Base-by-base conservation (phyloP, 1,140 invertebrate genomes). In the Zaprionus vittiger region DNA sequence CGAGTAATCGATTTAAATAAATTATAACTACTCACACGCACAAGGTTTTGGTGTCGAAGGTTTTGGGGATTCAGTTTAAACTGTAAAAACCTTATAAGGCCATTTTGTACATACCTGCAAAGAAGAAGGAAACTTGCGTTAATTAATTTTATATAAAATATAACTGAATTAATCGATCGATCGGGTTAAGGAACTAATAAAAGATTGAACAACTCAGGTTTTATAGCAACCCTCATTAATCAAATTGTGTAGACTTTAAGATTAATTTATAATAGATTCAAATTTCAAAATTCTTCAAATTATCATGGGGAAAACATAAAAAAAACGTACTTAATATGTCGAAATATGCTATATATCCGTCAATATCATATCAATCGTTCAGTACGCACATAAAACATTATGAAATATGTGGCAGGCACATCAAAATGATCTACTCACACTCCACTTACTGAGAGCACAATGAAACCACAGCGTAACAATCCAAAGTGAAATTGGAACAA, bases 401-500 rank as follows among this genome's bases (percentile, higher is more conserved):
- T 44, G 54, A 66, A 66, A 41, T 66, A 57, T 57, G 37, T 56
- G 61, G 15, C 57, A 41, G 28, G 17, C 47, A 20, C 47, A 20
- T 28, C 41, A 68, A 44, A 69, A 68, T 52, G 56, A 59, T 60
- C 15, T 31, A 44, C 24, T 26, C 20, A 41, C 57, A 41, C 20
- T 56, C 15, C 14, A 56, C 14, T 31, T 47, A 47, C n/a, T 17
- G 9, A 17, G 52, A 24, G 14, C 22, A 24, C 59, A 81, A 49
- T 37, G 20, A 66, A 57, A 44, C 15, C n/a, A 17, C 17, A 47
- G 12, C 22, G 47, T 52, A 52, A 52, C 15, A 72, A 82, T 61
- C 63, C 73, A 80, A 86, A 89, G 84, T 84, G 84, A 87, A 87
- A 87, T 89, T 87, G 80, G 81, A 82, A 59, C 81, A 87, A 89